Evolutionary conservation across 1,140 invertebrate genomes (phyloP), one percentile per base, ranked within the genome.

Genomic region (Pollicipes pollicipes): DNA sequence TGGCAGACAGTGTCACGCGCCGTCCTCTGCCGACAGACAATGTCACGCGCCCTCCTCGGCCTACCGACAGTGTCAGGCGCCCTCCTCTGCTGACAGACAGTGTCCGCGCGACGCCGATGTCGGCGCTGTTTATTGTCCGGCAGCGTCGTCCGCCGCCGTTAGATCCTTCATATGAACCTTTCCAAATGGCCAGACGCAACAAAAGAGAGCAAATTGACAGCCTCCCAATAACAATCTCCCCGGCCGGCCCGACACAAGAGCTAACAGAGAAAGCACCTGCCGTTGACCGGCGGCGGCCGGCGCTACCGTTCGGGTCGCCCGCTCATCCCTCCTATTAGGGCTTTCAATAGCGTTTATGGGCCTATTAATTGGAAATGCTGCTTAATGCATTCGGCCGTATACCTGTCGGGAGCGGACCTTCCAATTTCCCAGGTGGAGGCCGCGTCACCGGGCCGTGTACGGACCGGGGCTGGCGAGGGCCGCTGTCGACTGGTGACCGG

Each of bases 121-220:
- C n/a, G n/a, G n/a, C n/a, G n/a, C n/a, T n/a, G n/a, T n/a, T 35
- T 35, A 35, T 17, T 8, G 35, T 35, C 74, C 73, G 74, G 17
- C 35, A 8, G 64, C n/a, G 69, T 45, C 35, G 37, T 35, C 24
- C 10, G 30, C 8, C 31, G 63, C 30, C 6, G 16, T 37, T 26
- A 30, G 63, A 71, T 32, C 31, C 30, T 4, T 17, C 63, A 1
- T 58, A 26, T 69, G 30, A 2, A 71, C 70, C 27, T 29, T 29
- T n/a, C 26, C 32, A 32, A 30, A 17, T 24, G 29, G 66, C 30
- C 28, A 3, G 30, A n/a, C 27, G 13, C 24, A 26, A 70, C 68
- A 70, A 16, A 27, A 37, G 63, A 71, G 2, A 70, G 71, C 27
- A 71, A 4, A 17, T 70, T 71, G 27, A 27, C 24, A 30, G 27